Conservation (phyloP, 2,797 vertebrate genomes). For the Capromys pilorides region DNA sequence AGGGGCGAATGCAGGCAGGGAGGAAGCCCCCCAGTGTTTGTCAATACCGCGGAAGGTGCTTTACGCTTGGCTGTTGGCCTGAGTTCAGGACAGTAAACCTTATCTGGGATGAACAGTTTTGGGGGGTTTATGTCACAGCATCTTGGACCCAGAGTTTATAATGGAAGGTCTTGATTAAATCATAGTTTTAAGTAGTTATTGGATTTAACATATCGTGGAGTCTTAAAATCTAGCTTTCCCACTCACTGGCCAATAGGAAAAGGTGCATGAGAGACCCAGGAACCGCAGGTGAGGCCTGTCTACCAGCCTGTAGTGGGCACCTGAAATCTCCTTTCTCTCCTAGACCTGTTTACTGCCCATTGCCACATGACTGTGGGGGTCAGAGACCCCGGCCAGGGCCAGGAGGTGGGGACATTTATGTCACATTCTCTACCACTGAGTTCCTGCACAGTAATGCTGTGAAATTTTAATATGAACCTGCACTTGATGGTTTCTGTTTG, state of each 20-base stretch:
- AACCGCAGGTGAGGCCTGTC: not conserved
- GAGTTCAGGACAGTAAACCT: not conserved
- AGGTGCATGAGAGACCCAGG: not conserved
- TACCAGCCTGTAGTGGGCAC: not conserved
- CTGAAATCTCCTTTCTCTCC: not conserved
- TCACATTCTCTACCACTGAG: not conserved
- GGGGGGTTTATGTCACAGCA: not conserved
- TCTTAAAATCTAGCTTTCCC: not conserved
- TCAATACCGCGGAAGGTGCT: not conserved
- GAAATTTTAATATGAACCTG: not conserved
- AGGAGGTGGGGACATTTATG: too few relatives aligned
- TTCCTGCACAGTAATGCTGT: not conserved
- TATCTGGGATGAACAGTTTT: not conserved
- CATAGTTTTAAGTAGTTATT: not conserved
- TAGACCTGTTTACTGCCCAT: not conserved
- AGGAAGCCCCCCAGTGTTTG: not conserved
- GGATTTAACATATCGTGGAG: slow-evolving; percentile 2
- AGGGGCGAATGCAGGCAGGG: not conserved
- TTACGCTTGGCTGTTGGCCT: not conserved
- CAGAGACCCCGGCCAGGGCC: not conserved
- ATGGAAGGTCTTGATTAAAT: not conserved
- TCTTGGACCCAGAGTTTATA: not conserved
- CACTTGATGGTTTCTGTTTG: not conserved
- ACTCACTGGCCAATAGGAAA: not conserved
- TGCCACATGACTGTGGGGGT: not conserved